Conservation (phyloP, 2,797 vertebrate genomes). For the Limnodromus scolopaceus region DNA sequence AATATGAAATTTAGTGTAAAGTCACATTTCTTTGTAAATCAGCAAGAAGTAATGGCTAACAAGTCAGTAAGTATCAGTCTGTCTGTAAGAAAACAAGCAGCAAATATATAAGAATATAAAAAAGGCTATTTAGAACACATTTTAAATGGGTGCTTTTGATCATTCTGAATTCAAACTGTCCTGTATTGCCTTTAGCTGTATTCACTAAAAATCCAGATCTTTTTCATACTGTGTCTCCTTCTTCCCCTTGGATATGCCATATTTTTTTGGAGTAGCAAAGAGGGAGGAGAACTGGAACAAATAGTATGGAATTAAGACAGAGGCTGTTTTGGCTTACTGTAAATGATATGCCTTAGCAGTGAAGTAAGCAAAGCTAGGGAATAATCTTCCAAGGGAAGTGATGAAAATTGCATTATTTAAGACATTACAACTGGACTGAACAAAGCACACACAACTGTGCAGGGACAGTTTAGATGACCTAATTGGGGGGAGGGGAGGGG, state of each 20-base stretch:
- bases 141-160: neutral
- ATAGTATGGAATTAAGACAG: neutral
- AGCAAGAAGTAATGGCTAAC: neutral
- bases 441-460: neutral
- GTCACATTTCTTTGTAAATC: neutral
- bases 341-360: neutral
- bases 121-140: neutral
- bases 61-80: neutral
- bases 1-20: neutral
- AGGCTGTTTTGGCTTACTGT: neutral
- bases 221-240: neutral
- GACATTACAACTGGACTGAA: constrained; percentile 23
- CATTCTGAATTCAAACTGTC: neutral
- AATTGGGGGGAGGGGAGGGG: neutral
- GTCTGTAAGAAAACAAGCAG: neutral
- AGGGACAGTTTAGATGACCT: neutral
- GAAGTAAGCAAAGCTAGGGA: neutral
- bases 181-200: neutral
- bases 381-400: constrained; percentile 8
- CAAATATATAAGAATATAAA: neutral
- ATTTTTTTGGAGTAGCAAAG: neutral
- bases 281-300: neutral
- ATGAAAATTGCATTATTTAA: constrained; percentile 25
- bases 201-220: neutral
- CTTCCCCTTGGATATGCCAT: neutral